phyloP scores from a whole-genome alignment of 2,888 invertebrate species.

The Tetragonisca angustula region DNA sequence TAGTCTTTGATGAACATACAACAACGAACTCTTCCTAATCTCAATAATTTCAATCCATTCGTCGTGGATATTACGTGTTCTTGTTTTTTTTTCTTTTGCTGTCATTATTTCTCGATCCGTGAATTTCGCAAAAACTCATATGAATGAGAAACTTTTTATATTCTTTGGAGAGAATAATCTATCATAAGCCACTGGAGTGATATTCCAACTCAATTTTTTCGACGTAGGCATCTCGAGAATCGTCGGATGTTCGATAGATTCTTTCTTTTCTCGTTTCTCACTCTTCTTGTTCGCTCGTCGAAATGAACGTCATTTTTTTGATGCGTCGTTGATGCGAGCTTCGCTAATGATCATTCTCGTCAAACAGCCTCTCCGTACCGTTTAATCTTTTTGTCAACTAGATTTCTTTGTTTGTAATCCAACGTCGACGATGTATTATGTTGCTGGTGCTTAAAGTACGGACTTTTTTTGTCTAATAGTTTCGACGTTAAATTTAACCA shows the following conservation, averaged over 20 bases:
- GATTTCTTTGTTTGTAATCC: neutral
- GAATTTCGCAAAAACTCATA: neutral
- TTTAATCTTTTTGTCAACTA: neutral
- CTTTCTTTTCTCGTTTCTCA: neutral
- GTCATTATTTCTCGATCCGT: constrained; percentile 14
- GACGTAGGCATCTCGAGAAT: neutral
- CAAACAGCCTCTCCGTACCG: neutral
- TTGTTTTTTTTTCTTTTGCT: neutral
- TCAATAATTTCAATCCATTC: no score
- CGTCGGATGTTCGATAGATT: neutral
- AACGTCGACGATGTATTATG: neutral
- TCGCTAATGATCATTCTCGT: neutral
- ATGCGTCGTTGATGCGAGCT: no score
- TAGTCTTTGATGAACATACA: no score
- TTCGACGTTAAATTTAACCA: no score
- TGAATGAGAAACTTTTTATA: neutral
- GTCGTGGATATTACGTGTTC: neutral
- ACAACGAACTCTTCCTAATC: no score
- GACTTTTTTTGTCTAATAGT: neutral
- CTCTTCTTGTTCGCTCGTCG: neutral
- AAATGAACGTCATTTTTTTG: neutral
- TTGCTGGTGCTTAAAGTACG: neutral
- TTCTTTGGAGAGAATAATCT: neutral
- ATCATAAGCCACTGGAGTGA: neutral
- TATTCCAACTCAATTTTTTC: neutral